phyloP scores from a whole-genome alignment of 2,888 invertebrate species.

The Anoncus sp. region DNA sequence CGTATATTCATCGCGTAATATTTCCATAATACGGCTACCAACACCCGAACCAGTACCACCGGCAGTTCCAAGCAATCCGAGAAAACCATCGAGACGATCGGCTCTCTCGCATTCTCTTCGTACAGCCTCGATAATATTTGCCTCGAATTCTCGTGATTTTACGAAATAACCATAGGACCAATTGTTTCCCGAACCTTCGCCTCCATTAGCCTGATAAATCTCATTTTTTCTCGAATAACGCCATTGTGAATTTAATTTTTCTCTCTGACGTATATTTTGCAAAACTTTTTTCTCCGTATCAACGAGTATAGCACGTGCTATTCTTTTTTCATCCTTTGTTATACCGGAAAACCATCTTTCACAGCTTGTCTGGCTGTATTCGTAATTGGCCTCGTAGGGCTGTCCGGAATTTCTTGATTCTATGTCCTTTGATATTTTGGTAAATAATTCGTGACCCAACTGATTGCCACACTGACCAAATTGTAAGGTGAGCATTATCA shows the following conservation, averaged over 20 bases:
- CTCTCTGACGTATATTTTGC: constrained; percentile 74
- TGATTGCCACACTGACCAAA: constrained; percentile 86
- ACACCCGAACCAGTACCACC: constrained; percentile 86
- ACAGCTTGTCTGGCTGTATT: constrained; percentile 78
- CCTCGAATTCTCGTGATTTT: constrained; percentile 81
- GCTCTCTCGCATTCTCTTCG: constrained; percentile 82
- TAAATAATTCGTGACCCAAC: constrained; percentile 83
- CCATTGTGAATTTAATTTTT: constrained; percentile 73
- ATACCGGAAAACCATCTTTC: constrained; percentile 83
- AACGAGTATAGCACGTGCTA: constrained; percentile 83
- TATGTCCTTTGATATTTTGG: constrained; percentile 82
- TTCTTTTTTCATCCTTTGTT: constrained; percentile 76
- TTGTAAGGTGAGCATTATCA: constrained; percentile 82
- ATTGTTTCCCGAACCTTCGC: constrained; percentile 85
- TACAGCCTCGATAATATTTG: constrained; percentile 80
- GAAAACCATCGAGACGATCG: constrained; percentile 82
- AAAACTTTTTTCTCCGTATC: constrained; percentile 84
- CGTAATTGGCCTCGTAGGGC: constrained; percentile 73
- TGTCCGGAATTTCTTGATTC: constrained; percentile 73
- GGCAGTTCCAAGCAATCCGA: constrained; percentile 83
- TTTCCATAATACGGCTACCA: constrained; percentile 83
- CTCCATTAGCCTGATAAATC: constrained; percentile 80
- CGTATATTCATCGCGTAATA: constrained; percentile 82
- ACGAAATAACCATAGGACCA: constrained; percentile 84
- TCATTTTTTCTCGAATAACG: constrained; percentile 82